Evolutionary conservation across 2,888 invertebrate genomes (phyloP), one percentile per base, ranked within the genome.

Genomic region (Cerastis leucographa): DNA sequence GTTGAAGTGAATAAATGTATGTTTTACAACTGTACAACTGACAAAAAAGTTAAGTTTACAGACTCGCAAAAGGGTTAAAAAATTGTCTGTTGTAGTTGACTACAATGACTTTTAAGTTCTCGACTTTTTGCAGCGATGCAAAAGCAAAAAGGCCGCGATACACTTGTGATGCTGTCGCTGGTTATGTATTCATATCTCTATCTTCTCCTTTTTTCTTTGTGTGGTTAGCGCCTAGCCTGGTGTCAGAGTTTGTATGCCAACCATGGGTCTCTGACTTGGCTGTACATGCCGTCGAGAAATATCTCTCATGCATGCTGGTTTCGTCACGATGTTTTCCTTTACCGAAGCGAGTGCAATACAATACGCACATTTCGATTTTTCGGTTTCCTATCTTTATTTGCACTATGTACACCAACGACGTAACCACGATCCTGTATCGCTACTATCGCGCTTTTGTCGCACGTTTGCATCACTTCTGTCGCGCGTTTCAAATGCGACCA

Each of bases 1-100:
- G 17, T 44, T 54, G 19, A 64, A 46, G 51, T 54, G 11, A 64
- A 64, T 73, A 54, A 75, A 73, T 75, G 51, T 51, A 42, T 25
- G 51, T 29, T 3, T 19, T 14, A 49, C n/a, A 35, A 22, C 25
- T 65, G 49, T 51, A 51, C 72, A 22, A n/a, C 29, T 71, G 12
- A 25, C 49, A 61, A 71, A 29, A 61, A 71, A 59, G 1, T n/a
- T 35, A 54, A 22, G 17, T 69, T 72, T 54, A 22, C 5, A 35
- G 22, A 49, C 17, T 49, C 25, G 40, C 61, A 11, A 1, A 40
- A 14, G 22, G 11, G 22, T 70, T 35, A 25, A 59, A 66, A 68
- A 40, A n/a, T 51, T 17, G 17, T 40, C 35, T 42, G 40, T 42
- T 62, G 62, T 62, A 12, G 11, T 40, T 42, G 42, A 64, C 22